These are phyloP conservation scores for Drosophila orosa DNA, from an alignment of 1,140 invertebrate species.

Conservation along the genomic window DNA sequence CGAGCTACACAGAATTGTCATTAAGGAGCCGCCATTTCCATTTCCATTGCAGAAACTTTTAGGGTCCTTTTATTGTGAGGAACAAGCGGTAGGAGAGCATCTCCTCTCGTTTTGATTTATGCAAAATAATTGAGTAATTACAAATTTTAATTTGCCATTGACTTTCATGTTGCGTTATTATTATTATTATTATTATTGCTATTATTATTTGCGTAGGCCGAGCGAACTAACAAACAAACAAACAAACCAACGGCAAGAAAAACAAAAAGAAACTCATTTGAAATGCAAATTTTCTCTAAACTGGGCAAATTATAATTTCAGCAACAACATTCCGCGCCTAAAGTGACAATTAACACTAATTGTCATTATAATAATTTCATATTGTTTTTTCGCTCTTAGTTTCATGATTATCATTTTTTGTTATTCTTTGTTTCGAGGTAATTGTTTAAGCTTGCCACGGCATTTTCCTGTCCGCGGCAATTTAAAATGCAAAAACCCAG, in stretches of 20 bases:
- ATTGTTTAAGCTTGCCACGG: constrained; percentile 77
- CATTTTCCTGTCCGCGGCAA: constrained; percentile 68
- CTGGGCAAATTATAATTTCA: constrained; percentile 63
- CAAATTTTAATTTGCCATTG: constrained; percentile 66
- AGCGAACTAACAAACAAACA: constrained; percentile 38
- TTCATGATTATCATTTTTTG: constrained; percentile 21
- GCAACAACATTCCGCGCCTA: constrained; percentile 59
- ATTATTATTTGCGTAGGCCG: constrained; percentile 63
- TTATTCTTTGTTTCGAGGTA: constrained; percentile 52
- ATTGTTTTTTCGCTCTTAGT: constrained; percentile 56
- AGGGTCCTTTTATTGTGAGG: constrained; percentile 39
- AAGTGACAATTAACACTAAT: constrained; percentile 83
- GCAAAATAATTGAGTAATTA: constrained; percentile 80
- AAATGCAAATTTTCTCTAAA: constrained; percentile 74
- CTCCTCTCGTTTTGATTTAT: constrained; percentile 58
- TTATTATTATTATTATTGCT: constrained; percentile 39
- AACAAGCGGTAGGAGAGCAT: background rate
- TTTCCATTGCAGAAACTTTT: constrained; percentile 47
- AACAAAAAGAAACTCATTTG: constrained; percentile 69
- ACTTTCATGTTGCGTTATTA: constrained; percentile 57
- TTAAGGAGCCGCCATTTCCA: constrained; percentile 46
- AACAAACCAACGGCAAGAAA: constrained; percentile 17
- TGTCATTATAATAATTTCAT: constrained; percentile 82
- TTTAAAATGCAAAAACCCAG: constrained; percentile 70
- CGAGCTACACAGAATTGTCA: constrained; percentile 73